phyloP scores from a whole-genome alignment of 2,797 vertebrate species.

The Hoplostethus atlanticus region DNA sequence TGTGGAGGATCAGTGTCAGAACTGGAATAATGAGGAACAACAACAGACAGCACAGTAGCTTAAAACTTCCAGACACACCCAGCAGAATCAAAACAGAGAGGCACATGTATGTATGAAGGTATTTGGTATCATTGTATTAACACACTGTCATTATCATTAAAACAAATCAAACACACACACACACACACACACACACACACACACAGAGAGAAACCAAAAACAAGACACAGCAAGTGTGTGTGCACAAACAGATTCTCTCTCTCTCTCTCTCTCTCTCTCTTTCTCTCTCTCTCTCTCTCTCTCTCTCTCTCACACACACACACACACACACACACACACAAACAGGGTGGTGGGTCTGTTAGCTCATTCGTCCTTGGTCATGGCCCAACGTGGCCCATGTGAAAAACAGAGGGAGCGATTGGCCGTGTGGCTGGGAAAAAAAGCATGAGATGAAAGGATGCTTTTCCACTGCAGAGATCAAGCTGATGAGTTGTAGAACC shows the following conservation, averaged over 20 bases:
- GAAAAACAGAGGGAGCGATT: slow-evolving; percentile 58
- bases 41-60: background rate
- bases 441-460: slow-evolving; percentile 59
- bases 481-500: slow-evolving; percentile 77
- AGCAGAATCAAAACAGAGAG: slow-evolving; percentile 24
- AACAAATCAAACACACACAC: slow-evolving; percentile 30
- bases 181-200: slow-evolving; percentile 16
- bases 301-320: slow-evolving; percentile 14
- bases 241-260: background rate
- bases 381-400: slow-evolving; percentile 45
- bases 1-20: background rate
- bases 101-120: slow-evolving; percentile 31
- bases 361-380: slow-evolving; percentile 64
- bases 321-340: slow-evolving; percentile 8
- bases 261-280: slow-evolving; percentile 4
- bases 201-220: background rate
- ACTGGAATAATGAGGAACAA: slow-evolving; percentile 9
- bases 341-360: slow-evolving; percentile 58
- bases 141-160: slow-evolving; percentile 31
- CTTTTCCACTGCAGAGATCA: slow-evolving; percentile 76
- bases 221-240: too few relatives aligned
- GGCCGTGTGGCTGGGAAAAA: slow-evolving; percentile 51
- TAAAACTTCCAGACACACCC: slow-evolving; percentile 13
- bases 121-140: slow-evolving; percentile 47
- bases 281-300: slow-evolving; percentile 1